Evolutionary conservation across 2,113 vertebrate genomes (phyloP), one percentile per base, ranked within the genome.

Genomic region (Jaculus jaculus): DNA sequence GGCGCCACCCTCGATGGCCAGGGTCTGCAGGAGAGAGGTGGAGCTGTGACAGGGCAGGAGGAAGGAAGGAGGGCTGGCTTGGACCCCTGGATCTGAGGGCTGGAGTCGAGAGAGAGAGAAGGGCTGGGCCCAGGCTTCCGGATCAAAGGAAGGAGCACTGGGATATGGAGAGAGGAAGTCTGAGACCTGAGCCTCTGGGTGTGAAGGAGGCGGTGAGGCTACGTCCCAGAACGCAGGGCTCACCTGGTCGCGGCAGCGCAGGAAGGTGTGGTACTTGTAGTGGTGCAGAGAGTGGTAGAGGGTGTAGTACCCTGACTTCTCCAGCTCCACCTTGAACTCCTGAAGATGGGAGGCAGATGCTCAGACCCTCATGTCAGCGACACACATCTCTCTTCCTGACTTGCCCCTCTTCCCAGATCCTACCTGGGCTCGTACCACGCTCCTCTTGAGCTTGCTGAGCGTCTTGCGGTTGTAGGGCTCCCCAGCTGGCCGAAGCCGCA

Each of bases 201-300:
- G 20, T 34, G 23, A 26, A 32, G 37, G 65, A 60, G 32, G 39
- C 16, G 39, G 9, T 2, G 32, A 13, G 66, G 5, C 1, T 0
- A 58, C 32, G 21, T 11, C 47, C 8, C 1, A 8, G 72, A 18
- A 32, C 12, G 5, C 3, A 11, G 1, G 13, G 20, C 98, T 98
- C 97, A 99, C 99, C 99, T 99, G 99, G 97, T 99, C 99, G 96
- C 99, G 99, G 98, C 99, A 99, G 98, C 98, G 99, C 96, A 99
- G 97, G 97, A 99, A 99, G 87, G 99, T 99, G 98, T 99, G 99
- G 97, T 99, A 99, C 94, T 99, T 99, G 97, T 99, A 99, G 97
- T 99, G 99, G 97, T 99, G 99, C 88, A 99, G 98, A n/a, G 99
- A 99, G 96, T 99, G 99, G 97, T 99, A 99, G 42, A 99, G 98